Conservation (phyloP, 2,888 invertebrate genomes). For the Pegoplata infirma region DNA sequence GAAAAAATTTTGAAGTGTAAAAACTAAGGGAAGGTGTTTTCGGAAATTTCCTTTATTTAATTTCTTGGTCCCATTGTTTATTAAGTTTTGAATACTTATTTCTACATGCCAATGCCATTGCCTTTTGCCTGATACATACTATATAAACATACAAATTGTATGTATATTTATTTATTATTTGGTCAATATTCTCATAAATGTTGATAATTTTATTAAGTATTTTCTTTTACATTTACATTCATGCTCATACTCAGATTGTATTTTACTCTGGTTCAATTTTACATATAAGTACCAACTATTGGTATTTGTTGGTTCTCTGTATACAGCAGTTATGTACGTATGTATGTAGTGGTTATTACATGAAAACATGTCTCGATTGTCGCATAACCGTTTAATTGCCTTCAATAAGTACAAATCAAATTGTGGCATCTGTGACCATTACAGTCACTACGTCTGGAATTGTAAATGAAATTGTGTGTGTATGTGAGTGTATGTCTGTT, state of each 20-base stretch:
- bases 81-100: background rate
- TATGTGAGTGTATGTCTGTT: background rate
- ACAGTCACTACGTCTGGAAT: slow-evolving; percentile 17
- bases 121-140: background rate
- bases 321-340: background rate
- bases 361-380: slow-evolving; percentile 42
- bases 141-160: background rate
- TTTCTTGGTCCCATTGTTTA: background rate
- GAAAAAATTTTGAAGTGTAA: no score
- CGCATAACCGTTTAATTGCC: slow-evolving; percentile 62
- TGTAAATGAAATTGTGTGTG: no score
- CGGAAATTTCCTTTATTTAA: no score
- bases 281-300: no score
- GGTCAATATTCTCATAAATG: slow-evolving; percentile 45
- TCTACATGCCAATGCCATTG: background rate
- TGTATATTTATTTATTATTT: slow-evolving; percentile 27
- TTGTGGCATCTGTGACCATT: slow-evolving; percentile 58
- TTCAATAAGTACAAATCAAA: slow-evolving; percentile 62
- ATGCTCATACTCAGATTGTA: background rate
- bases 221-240: slow-evolving; percentile 26
- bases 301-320: background rate
- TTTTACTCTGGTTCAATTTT: no score
- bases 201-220: slow-evolving; percentile 45
- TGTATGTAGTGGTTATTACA: background rate
- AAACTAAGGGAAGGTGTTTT: no score